A percentile compares a stretch with the other conserved stretches of the same genome.
These are phyloP conservation scores for Eclectus roratus DNA, from an alignment of 2,113 vertebrate genomes.

Conservation along the genomic window DNA sequence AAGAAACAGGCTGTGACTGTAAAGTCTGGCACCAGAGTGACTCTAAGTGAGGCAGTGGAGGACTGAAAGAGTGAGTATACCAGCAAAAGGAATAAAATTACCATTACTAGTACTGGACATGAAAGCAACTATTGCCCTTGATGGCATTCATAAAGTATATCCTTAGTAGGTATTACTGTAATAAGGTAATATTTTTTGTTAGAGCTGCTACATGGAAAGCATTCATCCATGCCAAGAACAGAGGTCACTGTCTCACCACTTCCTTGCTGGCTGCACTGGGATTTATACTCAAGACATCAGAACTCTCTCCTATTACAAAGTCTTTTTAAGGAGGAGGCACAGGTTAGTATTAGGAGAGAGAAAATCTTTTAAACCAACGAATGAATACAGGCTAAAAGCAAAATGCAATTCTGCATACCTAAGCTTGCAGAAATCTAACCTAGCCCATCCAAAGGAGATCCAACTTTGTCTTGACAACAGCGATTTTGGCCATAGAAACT, in stretches of 20 bases:
- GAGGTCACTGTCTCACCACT: constrained; percentile 19
- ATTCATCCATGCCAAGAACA: constrained; percentile 11
- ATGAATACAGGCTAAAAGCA: neutral
- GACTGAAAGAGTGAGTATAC: neutral
- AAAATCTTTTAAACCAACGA: neutral
- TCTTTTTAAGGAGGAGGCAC: neutral
- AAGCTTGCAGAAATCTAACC: neutral
- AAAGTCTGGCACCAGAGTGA: neutral
- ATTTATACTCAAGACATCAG: neutral
- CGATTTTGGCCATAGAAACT: neutral
- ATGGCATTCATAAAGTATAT: constrained; percentile 18
- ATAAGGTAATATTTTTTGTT: constrained; percentile 35
- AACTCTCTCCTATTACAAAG: neutral
- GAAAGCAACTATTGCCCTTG: constrained; percentile 52
- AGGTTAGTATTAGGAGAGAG: neutral
- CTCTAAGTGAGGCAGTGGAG: neutral
- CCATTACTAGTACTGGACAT: neutral
- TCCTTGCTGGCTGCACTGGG: neutral
- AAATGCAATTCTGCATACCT: neutral
- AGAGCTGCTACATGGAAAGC: neutral
- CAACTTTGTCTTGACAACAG: neutral
- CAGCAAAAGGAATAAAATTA: constrained; percentile 2
- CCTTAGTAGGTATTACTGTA: constrained; percentile 2
- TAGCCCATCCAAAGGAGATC: neutral
- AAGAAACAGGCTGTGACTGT: neutral